Conservation (phyloP, 2,113 vertebrate genomes). For the Sylvilagus bachmani region DNA sequence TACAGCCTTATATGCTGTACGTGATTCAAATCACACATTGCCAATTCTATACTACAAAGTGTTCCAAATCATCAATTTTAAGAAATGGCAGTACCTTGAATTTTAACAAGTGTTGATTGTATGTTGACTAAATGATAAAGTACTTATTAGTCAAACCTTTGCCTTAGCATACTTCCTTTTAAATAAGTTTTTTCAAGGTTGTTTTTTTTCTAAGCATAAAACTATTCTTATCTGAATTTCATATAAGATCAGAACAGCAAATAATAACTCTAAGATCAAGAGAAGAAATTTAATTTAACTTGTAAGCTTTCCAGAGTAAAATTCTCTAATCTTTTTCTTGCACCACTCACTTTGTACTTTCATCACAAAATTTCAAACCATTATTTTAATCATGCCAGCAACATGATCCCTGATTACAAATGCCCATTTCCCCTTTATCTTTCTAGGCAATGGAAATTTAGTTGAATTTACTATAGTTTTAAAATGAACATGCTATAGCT, state of each 20-base stretch:
- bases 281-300: neutral
- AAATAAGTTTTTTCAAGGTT: neutral
- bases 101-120: neutral
- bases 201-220: neutral
- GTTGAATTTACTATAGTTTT: neutral
- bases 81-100: neutral
- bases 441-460: neutral
- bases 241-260: neutral
- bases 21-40: neutral
- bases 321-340: neutral
- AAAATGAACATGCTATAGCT: neutral
- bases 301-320: neutral
- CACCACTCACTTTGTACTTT: neutral
- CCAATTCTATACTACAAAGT: neutral
- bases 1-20: neutral
- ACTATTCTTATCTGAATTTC: neutral
- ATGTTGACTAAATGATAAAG: neutral
- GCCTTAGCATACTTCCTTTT: neutral
- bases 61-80: neutral
- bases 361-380: neutral
- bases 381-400: neutral
- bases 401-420: neutral
- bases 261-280: neutral
- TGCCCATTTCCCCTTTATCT: neutral
- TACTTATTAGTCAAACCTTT: neutral